Conservation (phyloP, 1,140 invertebrate species). For the Plutomurus gul region DNA sequence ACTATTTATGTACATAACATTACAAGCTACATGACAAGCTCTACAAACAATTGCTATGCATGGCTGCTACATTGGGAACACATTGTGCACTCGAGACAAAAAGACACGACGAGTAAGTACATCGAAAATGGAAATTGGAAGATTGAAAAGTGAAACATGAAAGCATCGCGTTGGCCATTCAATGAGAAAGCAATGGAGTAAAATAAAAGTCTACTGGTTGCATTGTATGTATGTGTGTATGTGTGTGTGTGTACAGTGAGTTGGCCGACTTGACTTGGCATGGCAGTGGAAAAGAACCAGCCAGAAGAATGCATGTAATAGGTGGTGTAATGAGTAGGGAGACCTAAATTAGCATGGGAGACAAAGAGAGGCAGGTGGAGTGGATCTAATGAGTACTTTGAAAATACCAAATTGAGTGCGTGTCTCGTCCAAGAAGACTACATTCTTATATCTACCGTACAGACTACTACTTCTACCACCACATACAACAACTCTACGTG, state of each 20-base stretch:
- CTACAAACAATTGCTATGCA: too few species aligned
- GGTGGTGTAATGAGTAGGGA: slow-evolving; percentile 40
- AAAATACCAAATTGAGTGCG: slow-evolving; percentile 42
- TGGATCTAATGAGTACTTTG: slow-evolving; percentile 46
- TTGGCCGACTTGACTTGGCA: neutral
- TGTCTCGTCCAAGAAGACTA: neutral
- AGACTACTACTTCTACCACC: too few species aligned
- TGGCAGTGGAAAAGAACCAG: slow-evolving; percentile 31
- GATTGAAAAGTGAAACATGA: neutral
- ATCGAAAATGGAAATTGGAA: neutral
- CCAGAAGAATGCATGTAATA: slow-evolving; percentile 43
- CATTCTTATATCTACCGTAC: neutral
- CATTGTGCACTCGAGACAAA: neutral
- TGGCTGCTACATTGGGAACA: too few species aligned
- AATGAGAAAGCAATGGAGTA: neutral
- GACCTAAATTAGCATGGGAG: slow-evolving; percentile 46
- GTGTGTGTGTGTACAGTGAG: neutral
- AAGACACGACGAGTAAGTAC: neutral
- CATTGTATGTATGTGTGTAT: neutral
- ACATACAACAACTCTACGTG: too few species aligned
- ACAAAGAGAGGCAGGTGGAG: slow-evolving; percentile 46
- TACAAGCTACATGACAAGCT: too few species aligned
- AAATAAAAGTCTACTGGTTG: neutral
- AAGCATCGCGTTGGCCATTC: neutral
- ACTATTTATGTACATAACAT: too few species aligned